A percentile compares a stretch with the other conserved stretches of the same genome.
Conservation (phyloP, 2,113 vertebrate genomes). For the Picathartes gymnocephalus region DNA sequence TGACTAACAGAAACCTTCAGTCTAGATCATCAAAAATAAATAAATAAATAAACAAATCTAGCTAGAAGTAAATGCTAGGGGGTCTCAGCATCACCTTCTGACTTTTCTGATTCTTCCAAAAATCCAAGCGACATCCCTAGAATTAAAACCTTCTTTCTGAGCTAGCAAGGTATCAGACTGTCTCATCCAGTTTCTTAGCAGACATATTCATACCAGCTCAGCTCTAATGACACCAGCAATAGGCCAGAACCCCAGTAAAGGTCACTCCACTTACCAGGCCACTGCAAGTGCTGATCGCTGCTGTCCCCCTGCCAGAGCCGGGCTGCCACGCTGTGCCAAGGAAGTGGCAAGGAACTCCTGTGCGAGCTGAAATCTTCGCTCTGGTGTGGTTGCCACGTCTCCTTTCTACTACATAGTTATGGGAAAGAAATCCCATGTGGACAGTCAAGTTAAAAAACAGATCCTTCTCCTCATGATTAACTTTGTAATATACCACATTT, state of each 20-base stretch:
- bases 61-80: neutral
- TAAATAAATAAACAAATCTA: neutral
- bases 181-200: neutral
- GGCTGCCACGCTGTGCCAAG: slow-evolving; percentile 75
- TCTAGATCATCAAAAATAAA: neutral
- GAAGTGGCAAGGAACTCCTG: slow-evolving; percentile 79
- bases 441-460: slow-evolving; percentile 85
- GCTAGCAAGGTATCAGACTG: neutral
- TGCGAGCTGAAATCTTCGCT: slow-evolving; percentile 49
- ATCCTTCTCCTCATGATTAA: slow-evolving; percentile 73
- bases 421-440: slow-evolving; percentile 78
- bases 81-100: neutral
- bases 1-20: neutral
- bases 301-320: slow-evolving; percentile 56
- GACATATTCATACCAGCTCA: neutral
- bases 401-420: slow-evolving; percentile 83
- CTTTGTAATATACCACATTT: slow-evolving; percentile 79
- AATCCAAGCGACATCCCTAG: neutral
- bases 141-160: neutral
- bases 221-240: neutral
- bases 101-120: neutral
- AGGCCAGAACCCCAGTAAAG: neutral
- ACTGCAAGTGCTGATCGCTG: slow-evolving; percentile 86
- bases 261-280: slow-evolving; percentile 84
- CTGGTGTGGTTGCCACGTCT: slow-evolving; percentile 72